phyloP scores from a whole-genome alignment of 2,113 vertebrate genomes.

The Brachypodius melanocephalos region DNA sequence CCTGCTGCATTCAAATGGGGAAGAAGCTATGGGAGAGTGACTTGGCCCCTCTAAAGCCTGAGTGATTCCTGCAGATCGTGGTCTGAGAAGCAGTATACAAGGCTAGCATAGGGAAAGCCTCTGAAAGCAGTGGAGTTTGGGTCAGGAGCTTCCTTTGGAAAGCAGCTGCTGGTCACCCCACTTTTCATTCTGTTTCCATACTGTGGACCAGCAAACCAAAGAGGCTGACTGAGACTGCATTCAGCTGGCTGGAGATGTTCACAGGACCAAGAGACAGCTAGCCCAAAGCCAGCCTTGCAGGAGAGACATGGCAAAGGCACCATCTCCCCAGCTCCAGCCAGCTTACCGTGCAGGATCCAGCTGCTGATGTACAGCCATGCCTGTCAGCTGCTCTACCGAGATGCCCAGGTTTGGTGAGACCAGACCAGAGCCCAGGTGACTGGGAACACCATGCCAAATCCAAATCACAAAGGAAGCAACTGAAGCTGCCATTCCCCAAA shows the following conservation, averaged over 20 bases:
- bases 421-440: not conserved
- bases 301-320: not conserved
- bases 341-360: not conserved
- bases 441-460: not conserved
- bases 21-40: not conserved
- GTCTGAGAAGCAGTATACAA: not conserved
- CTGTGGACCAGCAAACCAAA: not conserved
- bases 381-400: not conserved
- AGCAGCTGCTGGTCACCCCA: not conserved
- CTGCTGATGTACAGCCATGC: not conserved
- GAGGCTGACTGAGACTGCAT: not conserved
- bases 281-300: not conserved
- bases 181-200: accelerated
- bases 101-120: not conserved
- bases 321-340: not conserved
- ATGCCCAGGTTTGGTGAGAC: not conserved
- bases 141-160: not conserved
- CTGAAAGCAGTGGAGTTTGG: not conserved
- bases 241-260: not conserved
- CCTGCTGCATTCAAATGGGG: not conserved
- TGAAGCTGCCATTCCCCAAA: not conserved
- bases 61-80: not conserved
- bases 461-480: not conserved
- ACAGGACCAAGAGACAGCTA: not conserved
- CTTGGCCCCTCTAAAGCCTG: not conserved